Conservation (phyloP, 2,888 invertebrate species). For the Acleris emargana region DNA sequence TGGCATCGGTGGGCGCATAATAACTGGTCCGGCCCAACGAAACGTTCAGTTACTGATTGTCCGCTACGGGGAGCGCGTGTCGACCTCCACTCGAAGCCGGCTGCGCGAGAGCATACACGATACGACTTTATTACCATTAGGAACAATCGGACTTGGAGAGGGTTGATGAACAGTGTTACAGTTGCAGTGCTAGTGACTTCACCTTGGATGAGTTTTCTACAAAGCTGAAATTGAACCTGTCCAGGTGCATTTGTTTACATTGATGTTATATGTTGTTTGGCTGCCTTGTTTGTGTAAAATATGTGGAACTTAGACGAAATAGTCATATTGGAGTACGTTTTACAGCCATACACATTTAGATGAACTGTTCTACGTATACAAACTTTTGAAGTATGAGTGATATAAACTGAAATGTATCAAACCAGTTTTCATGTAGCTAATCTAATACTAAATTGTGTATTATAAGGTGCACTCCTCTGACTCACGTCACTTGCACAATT, state of each 20-base stretch:
- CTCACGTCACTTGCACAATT: constrained; percentile 27
- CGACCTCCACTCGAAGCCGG: constrained; percentile 56
- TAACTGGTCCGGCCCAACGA: constrained; percentile 72
- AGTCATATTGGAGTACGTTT: no score
- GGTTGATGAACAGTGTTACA: constrained; percentile 58
- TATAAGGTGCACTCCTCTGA: constrained; percentile 27
- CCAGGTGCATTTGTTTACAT: constrained; percentile 78
- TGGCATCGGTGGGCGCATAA: constrained; percentile 79
- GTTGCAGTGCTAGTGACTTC: constrained; percentile 63
- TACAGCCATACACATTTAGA: no score
- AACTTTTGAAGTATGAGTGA: neutral
- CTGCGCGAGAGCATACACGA: constrained; percentile 73
- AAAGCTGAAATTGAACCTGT: constrained; percentile 64
- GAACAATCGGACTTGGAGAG: constrained; percentile 51
- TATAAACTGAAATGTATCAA: neutral
- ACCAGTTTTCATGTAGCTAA: neutral
- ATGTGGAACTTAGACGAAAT: no score
- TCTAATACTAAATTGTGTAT: constrained; percentile 2
- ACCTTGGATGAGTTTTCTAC: constrained; percentile 59
- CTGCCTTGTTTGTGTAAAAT: neutral
- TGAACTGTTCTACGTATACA: neutral
- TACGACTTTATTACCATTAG: constrained; percentile 54
- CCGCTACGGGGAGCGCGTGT: constrained; percentile 72
- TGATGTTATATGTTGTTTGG: constrained; percentile 23
- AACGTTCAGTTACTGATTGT: constrained; percentile 78